Base-by-base conservation (phyloP, 2,888 invertebrate genomes). In the Hirtodrosophila cameraria region DNA sequence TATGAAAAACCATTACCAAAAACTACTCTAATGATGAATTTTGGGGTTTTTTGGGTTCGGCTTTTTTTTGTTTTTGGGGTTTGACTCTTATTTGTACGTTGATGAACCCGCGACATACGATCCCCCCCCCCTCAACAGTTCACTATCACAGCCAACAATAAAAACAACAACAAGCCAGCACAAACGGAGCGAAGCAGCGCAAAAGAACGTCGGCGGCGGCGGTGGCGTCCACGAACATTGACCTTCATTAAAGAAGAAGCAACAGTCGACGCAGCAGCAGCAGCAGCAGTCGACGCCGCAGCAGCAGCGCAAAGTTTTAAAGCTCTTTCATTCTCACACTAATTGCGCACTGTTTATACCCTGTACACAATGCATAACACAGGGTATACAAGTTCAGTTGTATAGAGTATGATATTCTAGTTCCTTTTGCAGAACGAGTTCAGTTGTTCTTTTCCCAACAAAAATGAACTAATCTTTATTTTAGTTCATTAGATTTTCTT, bases 221-320 rank as follows among this genome's bases (percentile, higher is more conserved):
- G 53, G 28, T 43, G 42, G 55, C 60, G 72, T 75, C 71, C 63
- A 87, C 88, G 88, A 88, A 72, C 88, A 87, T 88, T 88, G 88
- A 88, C 88, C 88, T 88, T 88, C 88, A 86, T 79, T 77, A 75
- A 80, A 77, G 60, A 81, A 82, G 70, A 75, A 67, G 65, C 59
- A 64, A 65, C 38, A 35, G 41, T 16, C 43, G 42, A 18, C 23
- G 12, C 23, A 30, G 45, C 31, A 36, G 13, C 27, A 27, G 57
- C 58, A 3, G 15, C 33, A 64, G 62, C 38, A 35, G 41, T 16
- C 43, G 42, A 18, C 23, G 12, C 23, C 33, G 15, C 33, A 43
- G 9, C 39, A 53, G 11, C 61, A 31, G 28, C 48, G 43, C 54
- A 31, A 42, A 55, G 55, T 52, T 61, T 67, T 61, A 55, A 67